These are phyloP conservation scores for Siniperca chuatsi DNA, from an alignment of 2,113 vertebrate genomes.

Conservation along the genomic window DNA sequence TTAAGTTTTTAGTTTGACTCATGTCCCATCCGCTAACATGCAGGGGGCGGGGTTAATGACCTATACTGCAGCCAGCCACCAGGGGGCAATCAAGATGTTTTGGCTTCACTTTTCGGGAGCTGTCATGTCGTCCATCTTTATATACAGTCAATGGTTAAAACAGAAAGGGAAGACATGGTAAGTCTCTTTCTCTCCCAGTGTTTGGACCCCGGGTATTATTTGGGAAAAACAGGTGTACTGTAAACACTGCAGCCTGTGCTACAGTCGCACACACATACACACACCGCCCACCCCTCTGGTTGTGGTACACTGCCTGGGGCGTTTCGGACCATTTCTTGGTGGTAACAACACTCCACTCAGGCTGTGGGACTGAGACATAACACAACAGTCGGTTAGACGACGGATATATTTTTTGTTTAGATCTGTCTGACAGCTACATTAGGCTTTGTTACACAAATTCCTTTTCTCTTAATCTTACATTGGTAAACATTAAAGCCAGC, in stretches of 20 bases:
- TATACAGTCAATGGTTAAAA: slow-evolving; percentile 23
- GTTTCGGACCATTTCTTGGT: slow-evolving; percentile 75
- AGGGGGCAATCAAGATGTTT: too few species aligned
- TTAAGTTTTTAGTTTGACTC: too few species aligned
- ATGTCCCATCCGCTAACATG: too few species aligned
- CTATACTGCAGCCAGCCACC: too few species aligned
- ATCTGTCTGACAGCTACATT: slow-evolving; percentile 64
- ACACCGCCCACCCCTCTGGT: slow-evolving; percentile 52
- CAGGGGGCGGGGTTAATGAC: too few species aligned
- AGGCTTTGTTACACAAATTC: slow-evolving; percentile 45
- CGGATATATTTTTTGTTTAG: slow-evolving; percentile 67
- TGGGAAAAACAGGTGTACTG: slow-evolving; percentile 55
- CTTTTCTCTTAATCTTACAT: slow-evolving; percentile 35
- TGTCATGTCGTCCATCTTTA: too few species aligned
- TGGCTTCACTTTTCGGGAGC: too few species aligned
- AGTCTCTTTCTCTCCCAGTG: slow-evolving; percentile 21
- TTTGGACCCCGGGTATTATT: slow-evolving; percentile 50
- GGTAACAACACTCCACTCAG: slow-evolving; percentile 63
- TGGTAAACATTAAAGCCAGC: slow-evolving; percentile 17
- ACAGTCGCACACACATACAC: slow-evolving; percentile 35
- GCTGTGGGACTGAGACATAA: slow-evolving; percentile 78
- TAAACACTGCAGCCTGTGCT: slow-evolving; percentile 55
- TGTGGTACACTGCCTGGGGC: slow-evolving; percentile 60
- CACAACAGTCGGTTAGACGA: slow-evolving; percentile 63
- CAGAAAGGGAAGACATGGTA: slow-evolving; percentile 28